Evolutionary conservation across 2,797 vertebrate genomes (phyloP).

Genomic region (Falco berigora): DNA sequence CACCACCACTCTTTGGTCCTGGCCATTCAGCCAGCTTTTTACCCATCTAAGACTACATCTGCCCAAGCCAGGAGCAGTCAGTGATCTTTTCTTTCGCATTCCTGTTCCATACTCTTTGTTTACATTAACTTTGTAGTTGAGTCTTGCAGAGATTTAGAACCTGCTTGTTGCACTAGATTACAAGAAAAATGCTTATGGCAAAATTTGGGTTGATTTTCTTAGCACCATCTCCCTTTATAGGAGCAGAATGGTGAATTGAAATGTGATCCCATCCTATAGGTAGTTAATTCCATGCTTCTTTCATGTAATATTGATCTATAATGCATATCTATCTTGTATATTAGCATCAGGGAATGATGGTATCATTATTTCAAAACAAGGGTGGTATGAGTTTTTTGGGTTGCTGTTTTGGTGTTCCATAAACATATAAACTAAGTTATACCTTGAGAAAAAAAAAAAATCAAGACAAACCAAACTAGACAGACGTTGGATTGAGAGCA

Average conservation of each 20-base stretch:
- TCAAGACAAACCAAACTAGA: no score
- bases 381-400: background rate
- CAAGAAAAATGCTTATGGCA: background rate
- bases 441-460: no score
- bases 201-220: background rate
- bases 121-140: background rate
- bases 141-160: background rate
- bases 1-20: background rate
- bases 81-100: background rate
- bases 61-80: background rate
- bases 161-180: background rate
- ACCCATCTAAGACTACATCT: background rate
- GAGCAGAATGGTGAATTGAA: background rate
- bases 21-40: background rate
- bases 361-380: background rate
- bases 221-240: background rate
- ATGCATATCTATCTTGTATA: background rate
- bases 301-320: accelerated
- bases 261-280: background rate
- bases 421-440: background rate
- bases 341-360: background rate
- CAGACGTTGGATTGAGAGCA: background rate
- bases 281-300: background rate
- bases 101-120: background rate
- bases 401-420: background rate